Conservation (phyloP, 2,113 vertebrate genomes). For the Perca flavescens region DNA sequence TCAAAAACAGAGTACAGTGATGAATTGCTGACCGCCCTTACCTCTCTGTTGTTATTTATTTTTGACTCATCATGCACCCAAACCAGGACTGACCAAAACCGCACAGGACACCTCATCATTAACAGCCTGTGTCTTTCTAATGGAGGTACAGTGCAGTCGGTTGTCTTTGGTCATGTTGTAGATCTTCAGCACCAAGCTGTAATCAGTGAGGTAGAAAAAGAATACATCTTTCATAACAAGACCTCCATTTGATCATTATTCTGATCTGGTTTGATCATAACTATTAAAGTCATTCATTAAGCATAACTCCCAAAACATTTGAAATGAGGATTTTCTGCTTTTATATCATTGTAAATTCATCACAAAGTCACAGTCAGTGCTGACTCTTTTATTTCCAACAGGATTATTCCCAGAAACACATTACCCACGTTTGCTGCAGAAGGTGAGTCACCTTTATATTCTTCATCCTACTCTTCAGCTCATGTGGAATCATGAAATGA, state of each 20-base stretch:
- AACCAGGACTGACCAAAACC: slow-evolving; percentile 90
- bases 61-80: neutral
- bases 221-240: too few species aligned
- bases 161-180: neutral
- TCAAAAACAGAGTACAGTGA: neutral
- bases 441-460: slow-evolving; percentile 80
- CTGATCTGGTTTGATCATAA: too few species aligned
- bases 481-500: neutral
- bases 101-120: slow-evolving; percentile 89
- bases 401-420: slow-evolving; percentile 94
- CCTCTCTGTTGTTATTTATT: neutral
- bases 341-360: too few species aligned
- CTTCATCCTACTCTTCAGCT: neutral
- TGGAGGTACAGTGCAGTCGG: slow-evolving; percentile 86
- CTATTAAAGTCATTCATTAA: too few species aligned
- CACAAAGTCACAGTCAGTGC: neutral
- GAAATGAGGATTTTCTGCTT: too few species aligned
- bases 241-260: too few species aligned
- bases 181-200: neutral
- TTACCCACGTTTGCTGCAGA: slow-evolving; percentile 90
- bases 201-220: neutral
- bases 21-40: neutral
- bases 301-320: too few species aligned
- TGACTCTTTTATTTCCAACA: slow-evolving; percentile 60
- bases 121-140: slow-evolving; percentile 97